These are phyloP conservation scores for Schizotus pectinicornis DNA, from an alignment of 2,888 invertebrate genomes.

Conservation along the genomic window DNA sequence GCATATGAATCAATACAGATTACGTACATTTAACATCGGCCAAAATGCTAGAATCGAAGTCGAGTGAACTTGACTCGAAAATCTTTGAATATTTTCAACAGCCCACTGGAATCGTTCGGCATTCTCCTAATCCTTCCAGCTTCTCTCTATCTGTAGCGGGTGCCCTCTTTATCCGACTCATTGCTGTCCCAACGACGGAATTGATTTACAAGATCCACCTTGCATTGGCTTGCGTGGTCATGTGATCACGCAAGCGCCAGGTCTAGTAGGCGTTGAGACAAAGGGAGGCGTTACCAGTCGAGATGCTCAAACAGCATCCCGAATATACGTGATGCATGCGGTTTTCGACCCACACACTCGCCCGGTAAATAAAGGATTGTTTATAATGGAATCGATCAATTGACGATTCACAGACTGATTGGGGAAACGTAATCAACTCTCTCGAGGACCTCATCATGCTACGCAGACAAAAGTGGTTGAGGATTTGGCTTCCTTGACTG, in stretches of 20 bases:
- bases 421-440: slow-evolving; percentile 6
- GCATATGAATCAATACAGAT: slow-evolving; percentile 49
- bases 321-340: background rate
- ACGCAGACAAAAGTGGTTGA: no score
- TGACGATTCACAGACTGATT: slow-evolving; percentile 22
- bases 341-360: slow-evolving; percentile 10
- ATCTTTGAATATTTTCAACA: slow-evolving; percentile 48
- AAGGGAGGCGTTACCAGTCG: slow-evolving; percentile 49
- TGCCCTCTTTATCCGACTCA: slow-evolving; percentile 35
- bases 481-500: no score
- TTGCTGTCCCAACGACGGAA: slow-evolving; percentile 38
- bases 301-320: slow-evolving; percentile 26
- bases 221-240: slow-evolving; percentile 48
- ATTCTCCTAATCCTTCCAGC: slow-evolving; percentile 28
- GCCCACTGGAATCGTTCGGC: slow-evolving; percentile 31
- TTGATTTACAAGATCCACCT: slow-evolving; percentile 50
- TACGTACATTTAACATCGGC: slow-evolving; percentile 50
- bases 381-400: slow-evolving; percentile 25
- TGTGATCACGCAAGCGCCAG: slow-evolving; percentile 53
- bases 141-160: slow-evolving; percentile 28
- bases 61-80: slow-evolving; percentile 53
- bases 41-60: slow-evolving; percentile 46
- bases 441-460: slow-evolving; percentile 1
- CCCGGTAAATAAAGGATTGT: slow-evolving; percentile 9
- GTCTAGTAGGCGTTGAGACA: slow-evolving; percentile 54